Evolutionary conservation across 2,888 invertebrate genomes (phyloP), one percentile per base, ranked within the genome.

Genomic region (Lacanobia oleracea): DNA sequence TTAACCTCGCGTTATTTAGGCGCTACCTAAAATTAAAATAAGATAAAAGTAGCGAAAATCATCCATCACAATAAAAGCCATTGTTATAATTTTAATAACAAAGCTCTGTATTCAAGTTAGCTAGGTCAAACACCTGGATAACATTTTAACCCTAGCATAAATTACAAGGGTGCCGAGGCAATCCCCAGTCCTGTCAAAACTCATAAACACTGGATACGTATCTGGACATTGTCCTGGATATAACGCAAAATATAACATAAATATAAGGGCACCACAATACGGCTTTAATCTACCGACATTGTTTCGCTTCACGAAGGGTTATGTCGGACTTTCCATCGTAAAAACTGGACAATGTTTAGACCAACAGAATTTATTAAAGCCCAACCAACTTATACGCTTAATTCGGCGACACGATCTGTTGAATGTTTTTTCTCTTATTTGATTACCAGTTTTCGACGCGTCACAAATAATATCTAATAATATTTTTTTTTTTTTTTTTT

Each of bases 211-310:
- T 70, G 63, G 21, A 73, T 54, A 74, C 56, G 57, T 81, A 81
- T 83, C 83, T 81, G 72, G 74, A 75, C 72, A 72, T 69, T 74
- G 72, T 72, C 45, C 62, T 45, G 59, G 62, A 53, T 67, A 72
- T 66, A 73, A 75, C 62, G 75, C 63, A 51, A 71, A 76, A 85
- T 83, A 79, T 81, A 72, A 69, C 78, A 76, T 81, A 74, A 75
- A 85, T 81, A 81, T 78, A 72, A 83, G 56, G 67, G 33, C 40
- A 61, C 67, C 74, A 83, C 83, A 83, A 83, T 83, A 75, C 79
- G 2, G 65, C 40, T 84, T 76, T 84, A 84, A 83, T 84, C 83
- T 81, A 66, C 61, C 67, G 37, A 77, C 77, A 77, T 84, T 83
- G 83, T 83, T 84, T 77, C 77, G 72, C 21, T 77, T 60, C 56